Percentiles rank a stretch among this genome's conserved stretches.
Evolutionary conservation across 2,888 invertebrate genomes (phyloP).

Genomic region (Pyrocoelia pectoralis): DNA sequence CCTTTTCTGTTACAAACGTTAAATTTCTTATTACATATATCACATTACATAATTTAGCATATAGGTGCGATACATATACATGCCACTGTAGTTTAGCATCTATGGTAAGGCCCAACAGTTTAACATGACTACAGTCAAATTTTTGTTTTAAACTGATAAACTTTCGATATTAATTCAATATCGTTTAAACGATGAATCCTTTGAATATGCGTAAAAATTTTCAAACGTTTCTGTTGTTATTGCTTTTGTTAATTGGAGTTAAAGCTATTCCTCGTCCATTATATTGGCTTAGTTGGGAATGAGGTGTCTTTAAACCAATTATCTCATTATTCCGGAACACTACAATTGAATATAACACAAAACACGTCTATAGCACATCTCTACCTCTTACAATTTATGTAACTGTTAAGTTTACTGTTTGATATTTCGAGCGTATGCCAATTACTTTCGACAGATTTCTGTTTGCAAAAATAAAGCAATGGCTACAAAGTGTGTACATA

Average conservation of each 20-base stretch:
- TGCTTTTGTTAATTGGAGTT: constrained; percentile 17
- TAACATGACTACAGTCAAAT: too few species aligned
- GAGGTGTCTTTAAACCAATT: constrained; percentile 18
- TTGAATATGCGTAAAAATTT: neutral
- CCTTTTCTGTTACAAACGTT: too few species aligned
- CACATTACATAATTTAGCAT: too few species aligned
- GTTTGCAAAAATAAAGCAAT: too few species aligned
- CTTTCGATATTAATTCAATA: neutral
- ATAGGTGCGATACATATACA: too few species aligned
- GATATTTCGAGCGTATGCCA: constrained; percentile 1
- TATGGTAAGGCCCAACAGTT: too few species aligned
- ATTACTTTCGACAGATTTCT: neutral
- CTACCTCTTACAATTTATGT: constrained; percentile 14
- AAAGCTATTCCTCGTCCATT: constrained; percentile 20
- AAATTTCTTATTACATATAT: too few species aligned
- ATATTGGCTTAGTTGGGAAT: constrained; percentile 21
- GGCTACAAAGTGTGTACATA: too few species aligned
- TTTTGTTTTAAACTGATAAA: too few species aligned
- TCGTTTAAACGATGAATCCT: neutral
- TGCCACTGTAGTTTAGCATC: too few species aligned
- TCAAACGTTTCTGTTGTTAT: constrained; percentile 15
- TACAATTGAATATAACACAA: constrained; percentile 19
- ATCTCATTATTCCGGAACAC: constrained; percentile 24
- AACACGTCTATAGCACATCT: constrained; percentile 7
- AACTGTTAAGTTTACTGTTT: neutral